A percentile compares a stretch with the other conserved stretches of the same genome.
phyloP scores from a whole-genome alignment of 2,797 vertebrate genomes.

The Bradypus variegatus region DNA sequence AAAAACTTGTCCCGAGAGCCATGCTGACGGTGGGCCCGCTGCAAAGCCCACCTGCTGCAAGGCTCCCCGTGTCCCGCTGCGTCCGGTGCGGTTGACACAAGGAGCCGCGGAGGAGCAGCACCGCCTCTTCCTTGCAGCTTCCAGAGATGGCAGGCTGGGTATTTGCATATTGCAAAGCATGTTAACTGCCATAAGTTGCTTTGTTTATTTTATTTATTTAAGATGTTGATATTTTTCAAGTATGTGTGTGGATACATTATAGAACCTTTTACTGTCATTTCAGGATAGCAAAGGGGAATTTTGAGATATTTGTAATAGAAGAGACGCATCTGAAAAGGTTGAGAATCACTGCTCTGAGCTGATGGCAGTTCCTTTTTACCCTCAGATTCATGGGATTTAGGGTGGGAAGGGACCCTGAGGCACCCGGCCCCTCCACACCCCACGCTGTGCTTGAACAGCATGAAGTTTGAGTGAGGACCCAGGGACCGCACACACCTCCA shows the following conservation, averaged over 20 bases:
- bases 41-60: too few relatives aligned
- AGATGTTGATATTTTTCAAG: background rate
- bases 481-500: background rate
- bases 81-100: rapidly evolving
- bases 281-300: background rate
- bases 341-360: background rate
- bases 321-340: background rate
- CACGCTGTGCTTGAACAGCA: background rate
- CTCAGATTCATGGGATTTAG: background rate
- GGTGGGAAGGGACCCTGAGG: background rate
- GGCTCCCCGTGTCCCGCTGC: too few relatives aligned
- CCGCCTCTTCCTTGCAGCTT: background rate
- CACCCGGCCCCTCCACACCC: background rate
- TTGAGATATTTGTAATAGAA: background rate
- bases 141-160: too few relatives aligned
- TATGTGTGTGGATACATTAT: background rate
- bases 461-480: background rate
- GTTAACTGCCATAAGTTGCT: background rate
- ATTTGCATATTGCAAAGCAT: background rate
- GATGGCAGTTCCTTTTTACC: background rate
- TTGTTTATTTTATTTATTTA: background rate
- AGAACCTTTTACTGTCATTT: background rate
- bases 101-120: rapidly evolving
- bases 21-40: too few relatives aligned
- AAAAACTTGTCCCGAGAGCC: background rate